Evolutionary conservation across 2,888 invertebrate genomes (phyloP).

Genomic region (Blastobasis adustella): DNA sequence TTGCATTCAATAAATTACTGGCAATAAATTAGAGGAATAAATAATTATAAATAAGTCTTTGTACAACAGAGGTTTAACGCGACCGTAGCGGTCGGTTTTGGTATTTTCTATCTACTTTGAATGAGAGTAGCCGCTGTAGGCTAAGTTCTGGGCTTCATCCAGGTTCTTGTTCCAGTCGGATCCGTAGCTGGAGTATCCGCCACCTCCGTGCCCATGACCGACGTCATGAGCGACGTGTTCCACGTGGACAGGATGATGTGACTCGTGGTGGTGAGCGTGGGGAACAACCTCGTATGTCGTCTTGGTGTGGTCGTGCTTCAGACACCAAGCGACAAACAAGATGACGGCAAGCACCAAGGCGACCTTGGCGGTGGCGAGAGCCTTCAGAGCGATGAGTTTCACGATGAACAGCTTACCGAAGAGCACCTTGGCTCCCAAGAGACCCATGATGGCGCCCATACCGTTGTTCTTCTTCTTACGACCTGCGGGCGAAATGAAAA

Average conservation of each 20-base stretch:
- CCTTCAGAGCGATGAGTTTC: conserved; percentile 88
- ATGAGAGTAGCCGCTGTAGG: conserved; percentile 79
- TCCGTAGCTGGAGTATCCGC: conserved; percentile 45
- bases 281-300: conserved; percentile 66
- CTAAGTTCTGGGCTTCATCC: conserved; percentile 79
- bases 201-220: conserved; percentile 29
- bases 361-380: conserved; percentile 86
- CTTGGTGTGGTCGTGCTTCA: conserved; percentile 61
- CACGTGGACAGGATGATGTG: conserved; percentile 78
- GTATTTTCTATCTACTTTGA: conserved; percentile 37
- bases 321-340: conserved; percentile 69
- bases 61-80: conserved; percentile 51
- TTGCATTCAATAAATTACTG: conserved; percentile 48
- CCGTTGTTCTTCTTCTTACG: conserved; percentile 82
- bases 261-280: conserved; percentile 69
- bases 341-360: conserved; percentile 84
- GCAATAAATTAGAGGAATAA: conserved; percentile 56
- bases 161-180: conserved; percentile 74
- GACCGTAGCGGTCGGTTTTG: conserved; percentile 18
- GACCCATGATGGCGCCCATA: conserved; percentile 80
- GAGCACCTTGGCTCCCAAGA: conserved; percentile 64
- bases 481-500: conserved; percentile 58
- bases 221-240: conserved; percentile 60
- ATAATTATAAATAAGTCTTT: conserved; percentile 60
- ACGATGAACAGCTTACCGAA: conserved; percentile 79